Conservation (phyloP, 2,797 vertebrate species). For the Myotis daubentonii region DNA sequence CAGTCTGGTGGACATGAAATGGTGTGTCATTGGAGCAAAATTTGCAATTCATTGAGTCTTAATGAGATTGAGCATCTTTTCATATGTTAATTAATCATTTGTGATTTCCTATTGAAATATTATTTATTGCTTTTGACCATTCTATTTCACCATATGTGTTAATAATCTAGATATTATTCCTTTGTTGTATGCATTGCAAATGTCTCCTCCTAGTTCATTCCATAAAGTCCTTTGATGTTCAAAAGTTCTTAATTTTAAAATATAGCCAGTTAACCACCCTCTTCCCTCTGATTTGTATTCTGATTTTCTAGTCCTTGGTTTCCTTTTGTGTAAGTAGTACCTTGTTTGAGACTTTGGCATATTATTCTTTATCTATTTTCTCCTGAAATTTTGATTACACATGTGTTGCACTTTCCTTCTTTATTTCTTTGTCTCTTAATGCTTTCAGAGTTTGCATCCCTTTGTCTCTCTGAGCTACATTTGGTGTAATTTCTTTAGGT, state of each 20-base stretch:
- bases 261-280: not conserved
- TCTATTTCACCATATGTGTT: conserved; percentile 28
- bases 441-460: not conserved
- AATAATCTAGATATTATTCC: not conserved
- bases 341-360: not conserved
- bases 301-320: conserved; percentile 38
- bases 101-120: conserved; percentile 42
- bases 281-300: not conserved
- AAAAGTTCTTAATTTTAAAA: conserved; percentile 41
- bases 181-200: conserved; percentile 22
- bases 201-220: conserved; percentile 35
- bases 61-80: conserved; percentile 64
- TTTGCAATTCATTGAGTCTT: conserved; percentile 69
- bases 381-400: conserved; percentile 7
- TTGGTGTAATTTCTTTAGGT: conserved; percentile 8
- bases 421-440: conserved; percentile 11
- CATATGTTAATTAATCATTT: conserved; percentile 68
- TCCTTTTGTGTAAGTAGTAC: not conserved
- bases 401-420: not conserved
- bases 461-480: conserved; percentile 2
- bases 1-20: conserved; percentile 18
- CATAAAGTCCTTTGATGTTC: conserved; percentile 6
- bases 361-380: not conserved
- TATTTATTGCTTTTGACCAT: conserved; percentile 23
- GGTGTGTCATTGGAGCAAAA: conserved; percentile 37